Percentiles rank a stretch among this genome's conserved stretches.
Evolutionary conservation across 2,888 invertebrate genomes (phyloP).

Genomic region (Philereme vetulata): DNA sequence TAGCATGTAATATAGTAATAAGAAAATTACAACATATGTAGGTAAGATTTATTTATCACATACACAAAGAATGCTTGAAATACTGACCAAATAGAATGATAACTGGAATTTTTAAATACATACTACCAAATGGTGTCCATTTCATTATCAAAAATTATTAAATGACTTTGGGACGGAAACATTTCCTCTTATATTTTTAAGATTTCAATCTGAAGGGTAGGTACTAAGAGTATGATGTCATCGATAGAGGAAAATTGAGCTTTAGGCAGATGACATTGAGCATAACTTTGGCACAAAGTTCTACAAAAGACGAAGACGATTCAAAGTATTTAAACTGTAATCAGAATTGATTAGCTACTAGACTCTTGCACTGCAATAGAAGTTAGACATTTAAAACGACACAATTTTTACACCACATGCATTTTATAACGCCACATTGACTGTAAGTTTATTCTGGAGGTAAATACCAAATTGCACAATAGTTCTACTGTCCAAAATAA

Average conservation of each 20-base stretch:
- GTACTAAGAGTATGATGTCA: conserved; percentile 17
- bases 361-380: too few relatives aligned
- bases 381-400: too few relatives aligned
- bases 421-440: conserved; percentile 9
- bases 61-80: conserved; percentile 51
- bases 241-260: conserved; percentile 35
- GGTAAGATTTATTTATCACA: conserved; percentile 32
- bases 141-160: conserved; percentile 65
- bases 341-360: conserved; percentile 4
- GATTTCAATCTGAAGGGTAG: conserved; percentile 30
- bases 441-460: not conserved
- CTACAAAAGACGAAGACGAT: conserved; percentile 8
- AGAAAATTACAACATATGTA: conserved; percentile 44
- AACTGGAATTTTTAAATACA: conserved; percentile 51
- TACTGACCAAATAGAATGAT: conserved; percentile 44
- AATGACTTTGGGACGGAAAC: conserved; percentile 82
- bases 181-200: conserved; percentile 59
- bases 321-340: conserved; percentile 6
- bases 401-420: not conserved
- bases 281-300: conserved; percentile 41
- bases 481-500: conserved; percentile 14
- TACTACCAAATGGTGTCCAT: conserved; percentile 42
- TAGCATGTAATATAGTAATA: conserved; percentile 41
- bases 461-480: conserved; percentile 4
- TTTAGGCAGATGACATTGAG: conserved; percentile 36